Base-by-base conservation (phyloP, 2,797 vertebrate genomes). In the Garrulus glandarius region DNA sequence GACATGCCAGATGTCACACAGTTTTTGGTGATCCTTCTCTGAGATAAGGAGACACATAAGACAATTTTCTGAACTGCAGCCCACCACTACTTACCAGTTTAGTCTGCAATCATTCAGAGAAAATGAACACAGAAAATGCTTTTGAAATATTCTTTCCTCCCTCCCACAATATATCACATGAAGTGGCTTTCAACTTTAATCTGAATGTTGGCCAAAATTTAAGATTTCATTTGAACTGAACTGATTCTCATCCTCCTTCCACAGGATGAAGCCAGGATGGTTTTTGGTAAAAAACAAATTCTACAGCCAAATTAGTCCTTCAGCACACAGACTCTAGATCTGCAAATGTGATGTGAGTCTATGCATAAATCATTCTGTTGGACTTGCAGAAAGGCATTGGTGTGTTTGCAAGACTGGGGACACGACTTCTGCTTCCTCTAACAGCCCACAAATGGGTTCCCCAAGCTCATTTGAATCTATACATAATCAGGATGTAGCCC, bases 381-480 rank as follows among this genome's bases (percentile, higher is more conserved):
- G 64, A 68, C 86, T 41, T 87, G 30, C 60, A 85, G 68, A 92
- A 84, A 92, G 30, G 30, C 50, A 53, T 1, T 32, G 21, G 16
- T 70, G 26, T 57, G 46, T 77, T 69, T 57, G 36, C 55, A 69
- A 77, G 68, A 52, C 27, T 36, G 19, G 27, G 18, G 55, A 81
- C 56, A 13, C 46, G 59, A 88, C 79, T 96, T 95, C 60, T 76
- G 41, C 77, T 60, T 87, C n/a, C 53, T 86, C 52, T 67, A 81
- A 70, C 22, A 87, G 70, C 70, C 92, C 74, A 70, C 63, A 81
- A 75, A 87, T 39, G 32, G 34, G 22, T 69, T 89, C 55, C 84
- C 63, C 39, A 76, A 74, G 56, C 76, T 96, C 87, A 88, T 91
- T 65, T 88, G 76, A 94, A 92, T 92, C 82, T 65, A 72, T 65